These are phyloP conservation scores for Luehdorfia chinensis DNA, from an alignment of 1,140 invertebrate species.

Conservation along the genomic window DNA sequence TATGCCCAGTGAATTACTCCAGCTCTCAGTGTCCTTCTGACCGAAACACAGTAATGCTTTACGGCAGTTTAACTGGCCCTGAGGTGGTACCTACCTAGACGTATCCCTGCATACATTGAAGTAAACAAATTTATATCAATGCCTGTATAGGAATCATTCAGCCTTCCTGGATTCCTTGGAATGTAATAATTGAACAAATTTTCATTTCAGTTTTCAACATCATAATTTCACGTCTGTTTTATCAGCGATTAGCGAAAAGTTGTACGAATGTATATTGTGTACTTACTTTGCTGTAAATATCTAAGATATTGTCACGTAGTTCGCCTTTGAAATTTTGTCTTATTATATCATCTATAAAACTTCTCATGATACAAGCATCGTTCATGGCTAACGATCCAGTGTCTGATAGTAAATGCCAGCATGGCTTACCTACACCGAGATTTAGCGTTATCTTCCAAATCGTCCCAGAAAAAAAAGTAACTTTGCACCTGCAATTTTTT, in stretches of 20 bases:
- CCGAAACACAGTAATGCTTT: too few relatives aligned
- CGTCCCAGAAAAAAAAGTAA: conserved; percentile 6
- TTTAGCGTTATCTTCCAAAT: conserved; percentile 2
- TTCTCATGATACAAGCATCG: conserved; percentile 7
- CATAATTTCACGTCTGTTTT: too few relatives aligned
- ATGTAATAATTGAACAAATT: too few relatives aligned
- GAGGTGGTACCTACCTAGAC: too few relatives aligned
- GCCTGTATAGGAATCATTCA: too few relatives aligned
- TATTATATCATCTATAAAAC: background rate
- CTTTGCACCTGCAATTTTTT: background rate
- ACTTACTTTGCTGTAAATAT: conserved; percentile 5
- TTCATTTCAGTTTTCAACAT: too few relatives aligned
- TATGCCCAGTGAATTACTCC: too few relatives aligned
- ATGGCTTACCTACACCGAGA: background rate
- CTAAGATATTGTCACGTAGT: conserved; percentile 2
- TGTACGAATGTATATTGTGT: background rate
- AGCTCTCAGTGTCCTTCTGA: too few relatives aligned
- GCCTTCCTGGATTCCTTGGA: too few relatives aligned
- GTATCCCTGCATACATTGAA: too few relatives aligned
- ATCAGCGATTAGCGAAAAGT: background rate
- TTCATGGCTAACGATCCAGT: background rate
- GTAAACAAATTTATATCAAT: too few relatives aligned
- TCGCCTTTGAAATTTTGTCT: conserved; percentile 6
- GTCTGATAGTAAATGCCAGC: conserved; percentile 3
- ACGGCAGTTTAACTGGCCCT: too few relatives aligned